phyloP scores from a whole-genome alignment of 1,140 invertebrate species.

The Bombus pascuorum region DNA sequence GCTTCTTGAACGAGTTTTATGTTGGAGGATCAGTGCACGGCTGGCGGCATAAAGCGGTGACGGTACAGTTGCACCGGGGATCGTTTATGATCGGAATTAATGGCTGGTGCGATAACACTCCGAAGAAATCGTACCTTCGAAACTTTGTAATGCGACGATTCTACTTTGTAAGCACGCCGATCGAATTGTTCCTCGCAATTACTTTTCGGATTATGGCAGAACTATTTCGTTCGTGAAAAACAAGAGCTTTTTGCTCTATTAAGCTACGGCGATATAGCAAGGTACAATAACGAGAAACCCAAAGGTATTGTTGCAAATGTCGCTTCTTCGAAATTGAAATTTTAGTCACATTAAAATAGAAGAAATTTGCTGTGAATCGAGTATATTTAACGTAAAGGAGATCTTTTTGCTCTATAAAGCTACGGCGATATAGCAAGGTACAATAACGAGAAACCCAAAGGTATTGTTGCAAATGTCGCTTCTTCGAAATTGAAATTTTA shows the following conservation, averaged over 20 bases:
- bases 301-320: neutral
- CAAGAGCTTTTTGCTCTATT: neutral
- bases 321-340: neutral
- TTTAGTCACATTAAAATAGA: neutral
- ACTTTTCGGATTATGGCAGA: conserved; percentile 13
- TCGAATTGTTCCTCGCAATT: conserved; percentile 35
- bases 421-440: neutral
- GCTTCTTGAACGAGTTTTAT: conserved; percentile 52
- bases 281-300: neutral
- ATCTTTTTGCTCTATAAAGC: neutral
- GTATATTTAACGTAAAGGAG: neutral
- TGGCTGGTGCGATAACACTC: conserved; percentile 61
- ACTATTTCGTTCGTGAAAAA: neutral
- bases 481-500: neutral
- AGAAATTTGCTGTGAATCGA: neutral
- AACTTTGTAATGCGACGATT: conserved; percentile 44
- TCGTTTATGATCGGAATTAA: conserved; percentile 69
- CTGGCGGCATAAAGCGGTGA: conserved; percentile 57
- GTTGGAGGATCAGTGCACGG: conserved; percentile 50
- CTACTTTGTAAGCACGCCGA: conserved; percentile 7
- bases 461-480: neutral
- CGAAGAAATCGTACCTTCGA: conserved; percentile 54
- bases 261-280: neutral
- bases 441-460: neutral
- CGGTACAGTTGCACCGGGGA: conserved; percentile 51